Base-by-base conservation (phyloP, 2,888 invertebrate species). In the Harpalus rufipes region DNA sequence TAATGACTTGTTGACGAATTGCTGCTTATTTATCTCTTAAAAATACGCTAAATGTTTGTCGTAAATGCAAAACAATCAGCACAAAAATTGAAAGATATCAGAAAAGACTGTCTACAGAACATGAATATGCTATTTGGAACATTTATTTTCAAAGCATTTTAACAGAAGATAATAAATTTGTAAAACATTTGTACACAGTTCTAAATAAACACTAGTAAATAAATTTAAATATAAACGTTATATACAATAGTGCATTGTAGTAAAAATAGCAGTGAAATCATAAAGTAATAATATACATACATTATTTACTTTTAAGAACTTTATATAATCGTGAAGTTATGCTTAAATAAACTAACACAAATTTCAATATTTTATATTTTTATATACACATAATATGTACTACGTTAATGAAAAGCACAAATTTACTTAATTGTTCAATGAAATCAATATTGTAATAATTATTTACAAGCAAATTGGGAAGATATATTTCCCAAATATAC, bases 21-120 rank as follows among this genome's bases (percentile, higher is more conserved):
- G 44, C 16, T 32, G 14, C 32, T 39, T 68, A 32, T 68, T 68
- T 68, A 68, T 32, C 5, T 68, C n/a, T 68, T 68, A 65, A 68
- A 12, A 32, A 25, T 63, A 25, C 25, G 25, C 4, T 21, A 25
- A 51, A 32, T 32, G 32, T 32, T 32, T 51, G 44, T 51, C 1
- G 44, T 51, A 51, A 51, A 32, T 32, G 59, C 25, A 63, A 63
- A 5, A 63, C 18, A 63, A 63, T 63, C 4, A 18, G 25, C 12
- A 12, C 5, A 63, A 63, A 21, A 63, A 63, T 63, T 51, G 44
- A 51, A 12, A 12, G 44, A 51, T 12, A 44, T 44, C 7, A 51
- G 44, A 51, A 51, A 51, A 51, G 2, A 1, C 10, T 51, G 44
- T 51, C 44, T 51, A 51, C 44, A 51, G 32, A 51, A 6, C 44